A percentile compares a stretch with the other conserved stretches of the same genome.
Evolutionary conservation across 1,140 invertebrate genomes (phyloP).

Genomic region (Venustaconcha ellipsiformis): DNA sequence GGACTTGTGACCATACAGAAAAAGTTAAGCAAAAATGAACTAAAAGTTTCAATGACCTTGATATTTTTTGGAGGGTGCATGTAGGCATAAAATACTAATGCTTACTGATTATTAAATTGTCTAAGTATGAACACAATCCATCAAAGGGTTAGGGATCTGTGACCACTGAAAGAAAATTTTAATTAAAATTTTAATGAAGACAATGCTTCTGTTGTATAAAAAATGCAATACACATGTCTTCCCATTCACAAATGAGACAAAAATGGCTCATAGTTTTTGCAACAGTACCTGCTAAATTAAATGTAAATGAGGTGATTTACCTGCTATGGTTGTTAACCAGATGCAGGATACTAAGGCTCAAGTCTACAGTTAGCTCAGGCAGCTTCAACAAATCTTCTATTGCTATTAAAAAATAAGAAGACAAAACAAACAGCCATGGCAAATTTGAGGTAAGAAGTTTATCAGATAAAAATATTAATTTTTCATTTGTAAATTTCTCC

Average conservation of each 20-base stretch:
- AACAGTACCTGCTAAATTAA: constrained; percentile 3
- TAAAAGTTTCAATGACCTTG: no score
- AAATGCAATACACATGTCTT: not conserved
- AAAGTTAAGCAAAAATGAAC: no score
- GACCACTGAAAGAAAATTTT: no score
- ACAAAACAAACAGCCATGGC: not conserved
- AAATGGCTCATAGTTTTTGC: not conserved
- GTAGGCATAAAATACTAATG: no score
- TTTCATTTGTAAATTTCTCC: constrained; percentile 1
- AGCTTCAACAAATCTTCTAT: constrained; percentile 48
- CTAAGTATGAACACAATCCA: no score
- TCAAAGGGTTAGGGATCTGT: no score
- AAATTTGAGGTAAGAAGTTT: not conserved
- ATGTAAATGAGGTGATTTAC: constrained; percentile 14
- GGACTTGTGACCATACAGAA: no score
- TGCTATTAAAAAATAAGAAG: constrained; percentile 36
- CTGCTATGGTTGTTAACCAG: constrained; percentile 43
- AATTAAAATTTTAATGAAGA: no score
- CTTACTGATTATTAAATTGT: no score
- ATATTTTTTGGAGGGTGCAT: no score
- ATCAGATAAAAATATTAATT: not conserved
- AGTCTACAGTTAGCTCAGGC: constrained; percentile 45
- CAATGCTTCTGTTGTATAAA: not conserved
- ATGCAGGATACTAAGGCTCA: constrained; percentile 44
- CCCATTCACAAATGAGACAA: no score